Evolutionary conservation across 2,113 vertebrate genomes (phyloP), one percentile per base, ranked within the genome.

Genomic region (Tupaia tana): DNA sequence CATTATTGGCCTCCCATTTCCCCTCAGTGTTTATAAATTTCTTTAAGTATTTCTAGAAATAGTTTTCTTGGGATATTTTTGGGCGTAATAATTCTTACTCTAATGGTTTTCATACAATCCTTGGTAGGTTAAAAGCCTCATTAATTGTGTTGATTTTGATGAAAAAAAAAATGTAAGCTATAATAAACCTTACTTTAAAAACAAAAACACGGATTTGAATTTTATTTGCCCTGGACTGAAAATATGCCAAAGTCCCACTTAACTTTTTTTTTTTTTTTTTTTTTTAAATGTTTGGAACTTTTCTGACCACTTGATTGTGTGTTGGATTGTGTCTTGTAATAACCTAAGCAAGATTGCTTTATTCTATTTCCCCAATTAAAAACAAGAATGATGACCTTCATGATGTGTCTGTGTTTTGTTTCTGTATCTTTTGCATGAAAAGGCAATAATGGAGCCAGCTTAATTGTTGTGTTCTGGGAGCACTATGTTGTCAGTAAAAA

Each of bases 351-450:
- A 97, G 87, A 97, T 89, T 98, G 96, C 97, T 98, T 98, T 98
- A 97, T 97, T 92, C 97, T 98, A 92, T 98, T 98, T 97, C 97
- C 98, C 98, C 86, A 98, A 98, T 99, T 98, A 98, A 98, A 98
- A 98, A 86, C 80, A 98, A 98, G 98, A 98, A 97, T 98, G 98
- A 93, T 98, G 98, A 98, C 97, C 98, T 96, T 97, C 95, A 97
- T 98, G 96, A 98, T 97, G 98, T 98, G 98, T 98, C 98, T 98
- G 98, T 98, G 98, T 99, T 98, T 98, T 98, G 98, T 98, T 98
- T 98, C 97, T 97, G 96, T 98, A 98, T 66, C 90, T 98, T 98
- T 97, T 98, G 98, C 98, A 98, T 98, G 98, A 95, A 94, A 94
- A 95, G 95, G 70, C 92, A 97, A 31, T 96, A 95, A 96, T 96